These are phyloP conservation scores for Hoplostethus atlanticus DNA, from an alignment of 2,797 vertebrate genomes.

Conservation along the genomic window DNA sequence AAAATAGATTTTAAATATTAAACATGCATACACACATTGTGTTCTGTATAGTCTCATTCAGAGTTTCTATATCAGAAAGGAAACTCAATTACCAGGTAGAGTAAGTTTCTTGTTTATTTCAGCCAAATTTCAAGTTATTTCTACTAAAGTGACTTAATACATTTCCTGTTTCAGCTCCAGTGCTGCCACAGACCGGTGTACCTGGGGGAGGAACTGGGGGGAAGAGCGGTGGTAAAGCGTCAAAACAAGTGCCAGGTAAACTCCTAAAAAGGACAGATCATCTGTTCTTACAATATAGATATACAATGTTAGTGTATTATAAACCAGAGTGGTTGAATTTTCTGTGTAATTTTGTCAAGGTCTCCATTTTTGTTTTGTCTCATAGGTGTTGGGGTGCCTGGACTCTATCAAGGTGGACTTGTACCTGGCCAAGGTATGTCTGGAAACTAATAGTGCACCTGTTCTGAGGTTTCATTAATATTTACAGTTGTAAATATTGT, in stretches of 20 bases:
- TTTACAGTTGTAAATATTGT: not conserved
- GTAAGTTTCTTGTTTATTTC: not conserved
- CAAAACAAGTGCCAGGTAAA: slow-evolving; percentile 81
- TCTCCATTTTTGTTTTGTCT: slow-evolving; percentile 19
- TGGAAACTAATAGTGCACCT: not conserved
- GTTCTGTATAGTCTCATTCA: no score
- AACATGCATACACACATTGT: no score
- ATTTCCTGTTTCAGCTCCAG: slow-evolving; percentile 41
- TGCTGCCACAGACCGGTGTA: slow-evolving; percentile 73
- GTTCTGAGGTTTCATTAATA: not conserved
- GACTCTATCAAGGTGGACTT: slow-evolving; percentile 92
- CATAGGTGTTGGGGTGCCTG: slow-evolving; percentile 92
- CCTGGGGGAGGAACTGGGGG: slow-evolving; percentile 63
- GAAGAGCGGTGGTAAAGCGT: slow-evolving; percentile 72
- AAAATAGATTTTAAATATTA: no score
- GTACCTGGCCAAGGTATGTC: slow-evolving; percentile 90
- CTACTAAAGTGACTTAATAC: not conserved
- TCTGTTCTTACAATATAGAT: slow-evolving; percentile 9
- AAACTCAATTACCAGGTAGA: not conserved
- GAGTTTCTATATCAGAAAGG: not conserved
- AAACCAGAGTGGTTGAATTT: not conserved
- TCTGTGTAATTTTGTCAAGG: not conserved
- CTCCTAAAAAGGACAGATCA: not conserved
- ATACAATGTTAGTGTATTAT: not conserved
- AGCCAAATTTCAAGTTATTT: not conserved